Base-by-base conservation (phyloP, 1,140 invertebrate genomes). In the Ooceraea biroi region DNA sequence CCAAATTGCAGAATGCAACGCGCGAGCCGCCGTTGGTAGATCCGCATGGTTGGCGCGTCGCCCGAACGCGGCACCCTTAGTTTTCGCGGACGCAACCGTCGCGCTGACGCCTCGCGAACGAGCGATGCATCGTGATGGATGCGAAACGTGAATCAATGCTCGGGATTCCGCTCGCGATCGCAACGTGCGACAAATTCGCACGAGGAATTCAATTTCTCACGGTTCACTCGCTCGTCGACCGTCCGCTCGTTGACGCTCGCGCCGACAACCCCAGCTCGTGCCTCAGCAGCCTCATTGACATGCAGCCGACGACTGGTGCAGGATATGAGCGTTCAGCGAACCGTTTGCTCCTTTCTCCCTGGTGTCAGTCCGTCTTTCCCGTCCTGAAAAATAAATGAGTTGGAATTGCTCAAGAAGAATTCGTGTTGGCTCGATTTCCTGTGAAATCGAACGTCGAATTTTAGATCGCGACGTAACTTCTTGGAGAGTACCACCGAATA, bases 321-420 rank as follows among this genome's bases (percentile, higher is more conserved):
- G 85, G 86, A 90, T 90, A 85, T 83, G 77, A 66, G 68, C 88
- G 84, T 90, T 91, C 86, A 85, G 83, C 72, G 84, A 89, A 90
- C 82, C 85, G 80, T 90, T 90, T 82, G 72, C 55, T 87, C 68
- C 82, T 84, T 84, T 71, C 73, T 60, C 60, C 58, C 46, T 7
- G 30, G 78, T 46, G 41, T 65, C 52, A 57, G 19, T 25, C 46
- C 36, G 27, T 36, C 68, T 22, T 69, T 63, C 30, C 41, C 25
- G 46, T 27, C 17, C 19, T 41, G 25, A 68, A 46, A 44, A 55
- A 84, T 73, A 82, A 30, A 60, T 52, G 68, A 69, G 63, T 17
- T 44, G 65, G 63, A 69, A 36, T 58, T 30, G 82, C 80, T 73
- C 44, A 73, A 63, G 50, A 48, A 36, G 44, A 87, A 77, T 83